A percentile compares a stretch with the other conserved stretches of the same genome.
Evolutionary conservation across 2,888 invertebrate species (phyloP).

Genomic region (Drosophila diplacantha): DNA sequence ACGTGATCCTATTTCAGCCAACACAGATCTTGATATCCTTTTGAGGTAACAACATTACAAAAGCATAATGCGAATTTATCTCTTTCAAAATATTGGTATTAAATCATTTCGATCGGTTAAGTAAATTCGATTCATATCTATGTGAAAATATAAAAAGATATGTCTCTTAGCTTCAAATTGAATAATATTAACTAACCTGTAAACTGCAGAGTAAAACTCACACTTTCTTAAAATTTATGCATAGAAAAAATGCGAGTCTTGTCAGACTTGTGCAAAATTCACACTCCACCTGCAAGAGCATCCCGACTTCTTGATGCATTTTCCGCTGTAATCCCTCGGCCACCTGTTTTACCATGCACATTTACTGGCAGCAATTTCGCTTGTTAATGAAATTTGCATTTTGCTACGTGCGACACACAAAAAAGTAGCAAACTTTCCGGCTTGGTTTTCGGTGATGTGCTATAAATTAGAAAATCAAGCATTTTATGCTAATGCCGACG

Average conservation of each 20-base stretch:
- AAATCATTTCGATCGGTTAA: too few species aligned
- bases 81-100: not conserved
- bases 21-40: not conserved
- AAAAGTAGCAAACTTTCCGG: constrained; percentile 41
- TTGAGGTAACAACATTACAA: not conserved
- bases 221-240: not conserved
- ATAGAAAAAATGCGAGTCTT: too few species aligned
- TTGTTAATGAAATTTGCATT: constrained; percentile 70
- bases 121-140: too few species aligned
- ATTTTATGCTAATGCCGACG: constrained; percentile 65
- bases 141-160: too few species aligned
- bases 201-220: too few species aligned
- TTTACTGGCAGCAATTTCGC: constrained; percentile 63
- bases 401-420: constrained; percentile 61
- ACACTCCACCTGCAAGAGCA: constrained; percentile 15
- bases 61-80: not conserved
- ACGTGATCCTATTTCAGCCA: constrained; percentile 39
- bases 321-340: constrained; percentile 4
- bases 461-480: constrained; percentile 71
- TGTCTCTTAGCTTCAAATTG: too few species aligned
- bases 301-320: constrained; percentile 13
- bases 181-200: too few species aligned
- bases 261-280: not conserved
- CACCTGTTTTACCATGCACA: constrained; percentile 30
- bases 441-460: constrained; percentile 62